A percentile compares a stretch with the other conserved stretches of the same genome.
These are phyloP conservation scores for Acipenser oxyrinchus DNA, from an alignment of 2,797 vertebrate species.

Conservation along the genomic window DNA sequence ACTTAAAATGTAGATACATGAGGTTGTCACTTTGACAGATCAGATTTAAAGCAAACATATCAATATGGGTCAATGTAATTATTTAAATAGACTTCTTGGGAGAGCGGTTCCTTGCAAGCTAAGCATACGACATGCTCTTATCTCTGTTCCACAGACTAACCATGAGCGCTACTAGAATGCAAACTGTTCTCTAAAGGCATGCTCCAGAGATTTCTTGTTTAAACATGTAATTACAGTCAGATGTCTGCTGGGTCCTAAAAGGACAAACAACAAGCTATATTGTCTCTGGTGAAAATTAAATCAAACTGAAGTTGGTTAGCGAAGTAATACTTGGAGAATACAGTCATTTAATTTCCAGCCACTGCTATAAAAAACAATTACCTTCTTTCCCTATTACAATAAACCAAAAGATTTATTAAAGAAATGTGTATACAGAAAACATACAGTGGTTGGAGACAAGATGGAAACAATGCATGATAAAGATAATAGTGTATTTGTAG, in stretches of 20 bases:
- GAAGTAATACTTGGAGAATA: neutral
- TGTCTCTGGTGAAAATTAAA: neutral
- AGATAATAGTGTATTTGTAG: no score
- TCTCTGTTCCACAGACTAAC: neutral
- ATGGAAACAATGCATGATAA: no score
- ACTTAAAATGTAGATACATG: no score
- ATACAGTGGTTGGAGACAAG: no score
- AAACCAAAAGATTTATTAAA: no score
- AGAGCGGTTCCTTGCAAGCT: no score
- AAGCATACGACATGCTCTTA: neutral
- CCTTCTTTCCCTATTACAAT: neutral
- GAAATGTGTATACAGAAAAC: no score
- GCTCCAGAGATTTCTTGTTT: neutral
- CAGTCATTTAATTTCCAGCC: neutral
- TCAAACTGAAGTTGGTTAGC: neutral
- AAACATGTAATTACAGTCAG: constrained; percentile 5
- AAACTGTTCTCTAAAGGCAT: neutral
- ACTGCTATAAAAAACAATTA: neutral
- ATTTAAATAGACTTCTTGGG: no score
- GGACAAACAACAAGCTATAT: neutral
- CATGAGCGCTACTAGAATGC: neutral
- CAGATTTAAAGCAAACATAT: no score
- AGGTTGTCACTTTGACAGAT: no score
- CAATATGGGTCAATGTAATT: no score
- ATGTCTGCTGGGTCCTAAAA: neutral